Evolutionary conservation across 1,140 invertebrate species (phyloP), one percentile per base, ranked within the genome.

Genomic region (Lordiphosa stackelbergi): DNA sequence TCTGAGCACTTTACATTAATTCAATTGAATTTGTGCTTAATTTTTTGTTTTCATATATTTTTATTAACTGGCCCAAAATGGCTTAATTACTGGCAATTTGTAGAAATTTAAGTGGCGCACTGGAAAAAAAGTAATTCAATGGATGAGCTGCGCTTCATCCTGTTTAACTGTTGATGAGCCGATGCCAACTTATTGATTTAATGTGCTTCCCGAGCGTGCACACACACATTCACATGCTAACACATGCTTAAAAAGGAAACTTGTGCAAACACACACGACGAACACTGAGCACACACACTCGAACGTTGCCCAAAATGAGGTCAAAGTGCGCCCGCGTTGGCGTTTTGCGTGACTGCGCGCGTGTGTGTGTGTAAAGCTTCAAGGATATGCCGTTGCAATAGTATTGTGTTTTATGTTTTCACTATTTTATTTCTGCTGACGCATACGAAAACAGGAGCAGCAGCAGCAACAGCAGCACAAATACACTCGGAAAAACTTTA

Each of bases 401-500:
- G 70, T 81, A 65, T 75, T 66, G 60, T 70, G 63, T 71, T 72
- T 83, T 81, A 81, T 83, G 62, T 83, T 72, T 79, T 79, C 71
- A 74, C 71, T 79, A 81, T 81, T 79, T 79, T 75, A 71, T 81
- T 81, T 81, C 40, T 72, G 75, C 75, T 81, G 75, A 81, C 75
- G 59, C 70, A 70, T 54, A 62, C 71, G 65, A 68, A 59, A 68
- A 54, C 59, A 59, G 28, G 28, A 31, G 28, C 28, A 31, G 28
- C 28, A 31, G 28, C 6, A 31, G 28, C 28, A 28, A 7, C 24
- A 31, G 28, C 28, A 31, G 28, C 45, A 28, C 9, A 12, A 35
- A 38, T 5, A 48, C 49, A 55, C 60, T 16, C 55, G 28, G 2
- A 31, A 31, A 11, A 11, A 38, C 19, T 3, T 19, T 19, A 19